phyloP scores from a whole-genome alignment of 2,113 vertebrate genomes.

The Cnemophilus loriae region DNA sequence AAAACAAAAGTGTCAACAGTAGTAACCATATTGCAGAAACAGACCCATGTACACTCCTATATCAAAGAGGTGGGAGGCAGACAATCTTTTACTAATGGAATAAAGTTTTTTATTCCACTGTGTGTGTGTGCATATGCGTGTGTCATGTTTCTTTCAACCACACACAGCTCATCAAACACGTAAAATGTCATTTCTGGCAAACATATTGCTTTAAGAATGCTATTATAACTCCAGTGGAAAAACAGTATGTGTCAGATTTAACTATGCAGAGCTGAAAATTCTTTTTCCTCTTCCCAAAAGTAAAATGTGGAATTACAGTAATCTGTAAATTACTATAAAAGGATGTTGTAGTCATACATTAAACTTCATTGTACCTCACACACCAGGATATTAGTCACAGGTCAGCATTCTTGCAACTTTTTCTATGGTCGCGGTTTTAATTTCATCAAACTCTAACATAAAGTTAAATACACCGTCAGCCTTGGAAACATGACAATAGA shows the following conservation, averaged over 20 bases:
- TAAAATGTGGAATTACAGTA: neutral
- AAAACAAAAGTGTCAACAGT: neutral
- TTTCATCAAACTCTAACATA: neutral
- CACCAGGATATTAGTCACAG: neutral
- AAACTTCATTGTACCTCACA: neutral
- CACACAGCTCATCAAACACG: neutral
- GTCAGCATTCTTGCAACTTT: neutral
- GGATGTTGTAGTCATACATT: neutral
- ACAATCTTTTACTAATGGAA: neutral
- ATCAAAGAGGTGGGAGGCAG: neutral
- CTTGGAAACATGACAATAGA: neutral
- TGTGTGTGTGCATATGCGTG: rapidly evolving
- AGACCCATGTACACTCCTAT: neutral
- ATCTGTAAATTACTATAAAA: neutral
- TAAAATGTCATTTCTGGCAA: neutral
- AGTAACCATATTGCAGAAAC: neutral
- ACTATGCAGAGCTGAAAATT: neutral
- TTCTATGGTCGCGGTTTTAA: neutral
- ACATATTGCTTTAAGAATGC: neutral
- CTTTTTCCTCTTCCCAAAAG: neutral
- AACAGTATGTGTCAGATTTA: neutral
- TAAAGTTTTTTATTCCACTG: neutral
- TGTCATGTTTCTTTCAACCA: neutral
- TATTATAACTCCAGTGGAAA: neutral
- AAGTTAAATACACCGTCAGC: neutral